These are phyloP conservation scores for Hipposideros larvatus DNA, from an alignment of 2,797 vertebrate genomes.

Conservation along the genomic window DNA sequence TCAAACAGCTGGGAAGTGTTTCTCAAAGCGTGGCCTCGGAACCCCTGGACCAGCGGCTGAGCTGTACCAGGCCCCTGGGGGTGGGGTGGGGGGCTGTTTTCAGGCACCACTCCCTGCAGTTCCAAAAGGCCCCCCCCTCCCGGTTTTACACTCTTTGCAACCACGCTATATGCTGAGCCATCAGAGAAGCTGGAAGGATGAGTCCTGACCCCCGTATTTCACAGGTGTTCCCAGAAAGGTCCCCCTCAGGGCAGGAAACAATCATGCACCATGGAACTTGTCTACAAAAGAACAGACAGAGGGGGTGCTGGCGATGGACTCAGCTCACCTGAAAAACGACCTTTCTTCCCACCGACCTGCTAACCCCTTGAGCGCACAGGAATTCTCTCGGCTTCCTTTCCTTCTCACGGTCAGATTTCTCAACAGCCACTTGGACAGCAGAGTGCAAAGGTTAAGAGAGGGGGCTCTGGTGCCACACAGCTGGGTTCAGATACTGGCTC, in stretches of 20 bases:
- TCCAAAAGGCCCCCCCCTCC: rapidly evolving
- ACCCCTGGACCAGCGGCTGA: background rate
- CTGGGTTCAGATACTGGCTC: background rate
- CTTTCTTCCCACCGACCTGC: background rate
- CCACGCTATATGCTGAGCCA: rapidly evolving
- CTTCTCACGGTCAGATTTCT: background rate
- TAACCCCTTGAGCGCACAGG: rapidly evolving
- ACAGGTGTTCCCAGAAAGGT: background rate
- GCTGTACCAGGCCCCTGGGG: background rate
- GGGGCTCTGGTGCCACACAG: rapidly evolving
- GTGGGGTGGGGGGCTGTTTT: background rate
- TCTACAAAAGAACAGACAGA: rapidly evolving
- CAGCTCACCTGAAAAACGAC: no score
- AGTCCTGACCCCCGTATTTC: background rate
- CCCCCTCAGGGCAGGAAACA: background rate
- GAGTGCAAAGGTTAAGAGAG: background rate
- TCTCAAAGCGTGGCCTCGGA: background rate
- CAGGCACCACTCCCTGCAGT: background rate
- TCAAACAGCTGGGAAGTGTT: background rate
- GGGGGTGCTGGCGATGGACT: rapidly evolving
- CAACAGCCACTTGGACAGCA: background rate
- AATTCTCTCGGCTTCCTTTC: no score
- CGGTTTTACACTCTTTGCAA: background rate
- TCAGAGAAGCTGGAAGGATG: background rate
- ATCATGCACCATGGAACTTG: rapidly evolving